Evolutionary conservation across 2,113 vertebrate genomes (phyloP), one percentile per base, ranked within the genome.

Genomic region (Budorcas taxicolor): DNA sequence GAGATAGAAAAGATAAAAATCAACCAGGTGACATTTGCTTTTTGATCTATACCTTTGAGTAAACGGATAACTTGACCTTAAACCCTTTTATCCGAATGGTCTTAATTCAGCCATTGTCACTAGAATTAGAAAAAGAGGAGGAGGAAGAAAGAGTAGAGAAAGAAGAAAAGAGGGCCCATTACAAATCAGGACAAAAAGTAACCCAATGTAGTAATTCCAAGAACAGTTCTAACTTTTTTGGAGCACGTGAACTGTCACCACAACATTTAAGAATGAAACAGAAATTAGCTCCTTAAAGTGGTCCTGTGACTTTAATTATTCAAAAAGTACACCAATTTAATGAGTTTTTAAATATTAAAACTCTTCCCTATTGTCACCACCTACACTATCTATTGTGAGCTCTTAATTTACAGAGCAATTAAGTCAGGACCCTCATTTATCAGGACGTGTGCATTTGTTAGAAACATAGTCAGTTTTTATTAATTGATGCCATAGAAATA

Each of bases 381-480:
- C 99, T 91, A 47, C 74, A 50, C 89, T 50, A 80, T 90, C 71
- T 90, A 50, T 81, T 81, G 99, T 99, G 99, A 99, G 99, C 99
- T 99, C 99, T 99, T 99, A 99, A 99, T 99, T 99, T 99, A 99
- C 99, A 99, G 99, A 99, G 99, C 99, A 99, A 99, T 99, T 99
- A 99, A 99, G 99, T 99, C 98, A 99, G 97, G 99, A 99, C 99
- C 99, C 99, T 99, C 99, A 99, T 99, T 99, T 99, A 99, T 99
- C 99, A 99, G 99, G 98, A 99, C 98, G 99, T 99, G 99, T 99
- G 99, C 99, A 96, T 99, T 99, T 99, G 99, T 99, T 98, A 99
- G 99, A 99, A 99, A 99, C 98, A 98, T 99, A 99, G 99, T 99
- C 99, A 99, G 99, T 99, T 99, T 99, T 99, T 99, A 99, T 99